Base-by-base conservation (phyloP, 2,113 vertebrate species). In the Vulpes vulpes region DNA sequence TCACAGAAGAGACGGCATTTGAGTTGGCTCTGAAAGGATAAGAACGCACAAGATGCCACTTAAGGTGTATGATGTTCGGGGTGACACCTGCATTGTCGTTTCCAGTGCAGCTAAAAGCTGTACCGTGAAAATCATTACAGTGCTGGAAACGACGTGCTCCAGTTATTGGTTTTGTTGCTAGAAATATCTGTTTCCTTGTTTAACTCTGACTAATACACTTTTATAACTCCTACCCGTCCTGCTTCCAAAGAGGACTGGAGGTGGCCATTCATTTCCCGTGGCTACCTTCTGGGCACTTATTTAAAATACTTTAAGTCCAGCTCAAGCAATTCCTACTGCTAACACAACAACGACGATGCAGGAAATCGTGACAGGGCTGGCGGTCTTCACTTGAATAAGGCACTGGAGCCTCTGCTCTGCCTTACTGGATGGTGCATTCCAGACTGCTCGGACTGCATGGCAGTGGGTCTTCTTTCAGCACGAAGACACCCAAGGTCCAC, bases 1-100 rank as follows among this genome's bases (percentile, higher is more conserved):
- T n/a, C 92, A 95, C 15, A 43, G 51, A 92, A 95, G 62, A 78
- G 65, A 80, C 69, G 67, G 74, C 51, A 76, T 82, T 83, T 87
- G 55, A 93, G 25, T 71, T 82, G 23, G 60, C 62, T 95, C 32
- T 91, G 62, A 92, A 92, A 83, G 73, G 20, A 86, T 73, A 67
- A 74, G 49, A 91, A 79, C 11, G 30, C 5, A 84, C 35, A 53
- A 1, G 62, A 59, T 79, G 8, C 23, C 27, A 71, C 67, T 84
- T 80, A 80, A 74, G 19, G 59, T 74, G 10, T 82, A 22, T 14
- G 23, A 51, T 89, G 32, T 73, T 95, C 69, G 67, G 82, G 82
- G 38, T 65, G 92, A 76, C 20, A 62, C 51, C 25, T 43, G 25
- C 35, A 25, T 25, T 94, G 95, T 76, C 59, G 59, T 60, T 96